Conservation (phyloP, 2,888 invertebrate species). For the Metalampra italica region DNA sequence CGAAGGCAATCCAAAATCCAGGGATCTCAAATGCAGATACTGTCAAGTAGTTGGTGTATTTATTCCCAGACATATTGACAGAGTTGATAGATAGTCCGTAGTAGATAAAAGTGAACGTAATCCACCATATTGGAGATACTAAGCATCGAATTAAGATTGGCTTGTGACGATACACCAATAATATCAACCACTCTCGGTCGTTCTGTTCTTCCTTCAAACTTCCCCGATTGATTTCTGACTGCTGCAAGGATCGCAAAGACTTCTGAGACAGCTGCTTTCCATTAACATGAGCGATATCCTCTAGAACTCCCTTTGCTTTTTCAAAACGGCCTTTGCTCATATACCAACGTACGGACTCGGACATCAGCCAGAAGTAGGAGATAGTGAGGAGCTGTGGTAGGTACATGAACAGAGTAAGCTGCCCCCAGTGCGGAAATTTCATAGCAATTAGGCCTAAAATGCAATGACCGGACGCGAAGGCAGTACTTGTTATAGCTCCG, state of each 20-base stretch:
- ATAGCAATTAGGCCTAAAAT: constrained; percentile 82
- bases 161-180: constrained; percentile 55
- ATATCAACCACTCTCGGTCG: constrained; percentile 15
- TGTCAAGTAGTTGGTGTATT: constrained; percentile 86
- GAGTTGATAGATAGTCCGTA: constrained; percentile 89
- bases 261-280: constrained; percentile 50
- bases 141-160: constrained; percentile 52
- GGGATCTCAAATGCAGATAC: constrained; percentile 82
- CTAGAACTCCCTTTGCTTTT: constrained; percentile 80
- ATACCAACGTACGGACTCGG: constrained; percentile 86
- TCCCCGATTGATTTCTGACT: constrained; percentile 29
- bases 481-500: constrained; percentile 82
- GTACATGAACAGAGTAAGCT: constrained; percentile 81
- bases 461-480: constrained; percentile 84
- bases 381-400: constrained; percentile 81
- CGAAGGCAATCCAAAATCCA: constrained; percentile 50
- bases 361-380: constrained; percentile 80
- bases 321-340: constrained; percentile 82
- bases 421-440: constrained; percentile 82
- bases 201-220: constrained; percentile 18
- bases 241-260: constrained; percentile 36
- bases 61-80: constrained; percentile 85
- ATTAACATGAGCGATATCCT: constrained; percentile 80
- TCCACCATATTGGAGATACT: constrained; percentile 69
- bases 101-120: constrained; percentile 88